phyloP scores from a whole-genome alignment of 2,888 invertebrate genomes.

The Drosophila peninsularis region DNA sequence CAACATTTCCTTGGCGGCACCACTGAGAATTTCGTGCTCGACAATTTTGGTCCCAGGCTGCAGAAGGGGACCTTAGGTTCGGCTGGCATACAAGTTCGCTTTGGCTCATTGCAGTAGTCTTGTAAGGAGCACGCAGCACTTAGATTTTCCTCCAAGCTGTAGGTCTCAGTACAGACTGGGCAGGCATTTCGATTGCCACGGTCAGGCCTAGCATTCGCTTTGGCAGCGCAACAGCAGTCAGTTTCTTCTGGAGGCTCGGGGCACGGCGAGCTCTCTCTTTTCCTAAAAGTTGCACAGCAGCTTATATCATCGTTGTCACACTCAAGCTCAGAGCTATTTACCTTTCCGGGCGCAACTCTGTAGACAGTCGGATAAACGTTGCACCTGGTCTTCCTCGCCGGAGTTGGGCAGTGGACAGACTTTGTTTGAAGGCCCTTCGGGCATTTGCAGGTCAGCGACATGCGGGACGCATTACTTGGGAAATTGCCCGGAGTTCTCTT shows the following conservation, averaged over 20 bases:
- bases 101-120: too few species aligned
- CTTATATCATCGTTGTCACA: background rate
- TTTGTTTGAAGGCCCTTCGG: background rate
- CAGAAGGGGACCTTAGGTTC: background rate
- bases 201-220: background rate
- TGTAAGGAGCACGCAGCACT: too few species aligned
- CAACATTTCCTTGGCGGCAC: too few species aligned
- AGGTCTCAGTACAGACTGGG: too few species aligned
- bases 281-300: constrained; percentile 26
- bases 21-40: too few species aligned
- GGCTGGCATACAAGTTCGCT: background rate
- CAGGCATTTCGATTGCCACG: background rate
- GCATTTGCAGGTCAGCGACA: background rate
- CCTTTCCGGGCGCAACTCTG: constrained; percentile 26
- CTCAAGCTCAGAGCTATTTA: constrained; percentile 26
- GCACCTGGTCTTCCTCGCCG: constrained; percentile 19
- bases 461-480: constrained; percentile 5
- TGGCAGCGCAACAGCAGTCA: background rate
- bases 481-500: background rate
- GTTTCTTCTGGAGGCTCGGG: background rate
- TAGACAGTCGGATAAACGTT: constrained; percentile 50
- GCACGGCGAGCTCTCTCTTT: background rate
- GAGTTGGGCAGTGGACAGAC: background rate
- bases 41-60: too few species aligned
- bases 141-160: too few species aligned